phyloP scores from a whole-genome alignment of 92 coral and sea anemone species.

The Parazoanthus swiftii region DNA sequence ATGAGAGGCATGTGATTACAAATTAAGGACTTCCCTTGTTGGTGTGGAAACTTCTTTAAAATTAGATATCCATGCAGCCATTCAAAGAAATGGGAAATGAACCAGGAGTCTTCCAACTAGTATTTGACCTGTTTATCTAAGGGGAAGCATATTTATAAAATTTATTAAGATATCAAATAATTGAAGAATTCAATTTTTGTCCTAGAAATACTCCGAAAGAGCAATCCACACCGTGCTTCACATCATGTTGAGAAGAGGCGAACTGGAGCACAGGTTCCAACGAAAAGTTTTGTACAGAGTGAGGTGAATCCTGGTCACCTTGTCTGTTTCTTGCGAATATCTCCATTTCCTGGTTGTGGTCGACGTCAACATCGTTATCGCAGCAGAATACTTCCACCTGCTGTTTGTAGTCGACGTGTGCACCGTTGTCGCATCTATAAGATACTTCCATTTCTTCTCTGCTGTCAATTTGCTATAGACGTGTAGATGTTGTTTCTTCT shows the following conservation, averaged over 20 bases:
- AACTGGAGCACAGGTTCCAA: slow-evolving; percentile 93
- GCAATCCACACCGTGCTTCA: slow-evolving; percentile 93
- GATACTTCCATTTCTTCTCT: background rate
- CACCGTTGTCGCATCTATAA: background rate
- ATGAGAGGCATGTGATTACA: background rate
- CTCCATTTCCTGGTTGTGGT: background rate
- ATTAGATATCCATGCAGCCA: too few species aligned
- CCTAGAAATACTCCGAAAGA: slow-evolving; percentile 90
- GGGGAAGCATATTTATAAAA: too few species aligned
- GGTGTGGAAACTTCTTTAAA: too few species aligned
- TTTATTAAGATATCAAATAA: background rate
- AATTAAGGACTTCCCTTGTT: too few species aligned
- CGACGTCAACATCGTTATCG: background rate
- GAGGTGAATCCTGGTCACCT: slow-evolving; percentile 41
- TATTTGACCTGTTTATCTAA: background rate
- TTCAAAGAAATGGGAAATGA: too few species aligned
- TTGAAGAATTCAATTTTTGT: background rate
- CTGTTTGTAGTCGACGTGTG: background rate
- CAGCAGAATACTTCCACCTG: background rate
- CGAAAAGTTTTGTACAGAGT: slow-evolving; percentile 96
- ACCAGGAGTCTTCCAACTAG: background rate
- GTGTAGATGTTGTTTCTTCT: background rate
- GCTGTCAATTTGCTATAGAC: background rate
- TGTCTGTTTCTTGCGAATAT: background rate
- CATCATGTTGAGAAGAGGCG: slow-evolving; percentile 95